phyloP scores from a whole-genome alignment of 2,888 invertebrate species.

The Pheosia gnoma region DNA sequence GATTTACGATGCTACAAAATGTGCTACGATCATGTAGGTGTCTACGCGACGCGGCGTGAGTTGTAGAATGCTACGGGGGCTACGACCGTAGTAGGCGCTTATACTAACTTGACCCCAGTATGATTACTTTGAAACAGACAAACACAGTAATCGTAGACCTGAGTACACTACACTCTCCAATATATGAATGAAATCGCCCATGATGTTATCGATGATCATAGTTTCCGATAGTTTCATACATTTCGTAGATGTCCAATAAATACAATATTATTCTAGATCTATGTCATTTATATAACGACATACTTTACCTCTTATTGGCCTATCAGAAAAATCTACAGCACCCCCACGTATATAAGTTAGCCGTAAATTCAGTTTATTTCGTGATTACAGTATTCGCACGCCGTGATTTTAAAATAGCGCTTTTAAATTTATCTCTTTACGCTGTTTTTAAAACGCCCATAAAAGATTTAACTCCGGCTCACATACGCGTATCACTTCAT shows the following conservation, averaged over 20 bases:
- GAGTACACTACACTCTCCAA: no score
- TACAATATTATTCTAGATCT: no score
- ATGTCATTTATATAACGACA: no score
- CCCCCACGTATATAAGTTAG: no score
- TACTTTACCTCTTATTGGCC: no score
- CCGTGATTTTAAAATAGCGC: not conserved
- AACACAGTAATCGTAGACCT: no score
- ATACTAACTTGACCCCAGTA: not conserved
- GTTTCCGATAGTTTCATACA: no score
- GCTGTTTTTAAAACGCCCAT: not conserved
- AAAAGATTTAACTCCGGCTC: not conserved
- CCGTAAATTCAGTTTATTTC: not conserved
- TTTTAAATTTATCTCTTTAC: not conserved
- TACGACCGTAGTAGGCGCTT: conserved; percentile 20
- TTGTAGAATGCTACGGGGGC: conserved; percentile 21
- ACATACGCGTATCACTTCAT: not conserved
- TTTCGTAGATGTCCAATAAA: no score
- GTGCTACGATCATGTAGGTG: conserved; percentile 40
- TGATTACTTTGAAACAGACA: no score
- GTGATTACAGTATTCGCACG: not conserved
- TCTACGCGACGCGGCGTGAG: conserved; percentile 22
- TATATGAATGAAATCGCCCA: no score
- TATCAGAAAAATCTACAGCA: no score
- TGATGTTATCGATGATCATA: no score
- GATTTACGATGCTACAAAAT: conserved; percentile 37